These are phyloP conservation scores for Chionoecetes opilio DNA, from an alignment of 1,140 invertebrate species.

Conservation along the genomic window DNA sequence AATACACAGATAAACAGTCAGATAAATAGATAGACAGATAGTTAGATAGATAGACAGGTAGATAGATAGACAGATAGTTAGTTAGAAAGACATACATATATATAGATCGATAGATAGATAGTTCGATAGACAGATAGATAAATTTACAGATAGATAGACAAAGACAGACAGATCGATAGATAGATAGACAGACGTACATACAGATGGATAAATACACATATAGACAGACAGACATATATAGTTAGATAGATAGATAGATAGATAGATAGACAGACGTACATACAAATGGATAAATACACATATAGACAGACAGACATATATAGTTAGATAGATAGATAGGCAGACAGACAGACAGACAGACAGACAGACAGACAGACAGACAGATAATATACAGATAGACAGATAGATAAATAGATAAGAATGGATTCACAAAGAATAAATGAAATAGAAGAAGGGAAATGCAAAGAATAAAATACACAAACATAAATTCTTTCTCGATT, in stretches of 20 bases:
- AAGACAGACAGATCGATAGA: background rate
- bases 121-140: too few relatives aligned
- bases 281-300: background rate
- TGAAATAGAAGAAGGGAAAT: background rate
- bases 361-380: background rate
- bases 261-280: background rate
- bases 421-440: background rate
- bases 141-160: too few relatives aligned
- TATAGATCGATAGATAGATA: too few relatives aligned
- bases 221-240: too few relatives aligned
- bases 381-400: background rate
- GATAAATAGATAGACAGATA: background rate
- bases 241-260: background rate
- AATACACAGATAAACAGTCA: background rate
- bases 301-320: background rate
- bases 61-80: too few relatives aligned
- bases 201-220: background rate
- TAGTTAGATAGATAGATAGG: background rate
- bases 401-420: background rate
- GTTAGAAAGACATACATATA: too few relatives aligned
- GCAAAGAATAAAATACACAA: background rate
- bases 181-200: background rate
- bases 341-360: background rate
- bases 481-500: background rate
- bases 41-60: background rate